A percentile compares a stretch with the other conserved stretches of the same genome.
phyloP scores from a whole-genome alignment of 2,888 invertebrate genomes.

The Osedax frankpressi region DNA sequence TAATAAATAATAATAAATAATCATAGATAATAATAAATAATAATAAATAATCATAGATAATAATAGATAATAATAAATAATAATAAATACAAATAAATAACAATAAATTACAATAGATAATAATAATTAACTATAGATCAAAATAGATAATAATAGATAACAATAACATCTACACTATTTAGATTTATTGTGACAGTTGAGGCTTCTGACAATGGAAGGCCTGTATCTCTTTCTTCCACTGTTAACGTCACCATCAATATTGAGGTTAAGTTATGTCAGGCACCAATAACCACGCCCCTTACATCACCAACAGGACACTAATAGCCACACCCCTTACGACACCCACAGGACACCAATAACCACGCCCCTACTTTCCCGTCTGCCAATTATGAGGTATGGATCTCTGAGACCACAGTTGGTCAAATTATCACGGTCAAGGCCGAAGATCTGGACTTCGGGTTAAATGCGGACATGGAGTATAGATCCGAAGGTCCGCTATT shows the following conservation, averaged over 20 bases:
- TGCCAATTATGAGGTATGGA: background rate
- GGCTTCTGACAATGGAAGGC: slow-evolving; percentile 27
- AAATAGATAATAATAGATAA: too few relatives aligned
- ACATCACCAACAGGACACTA: background rate
- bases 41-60: too few relatives aligned
- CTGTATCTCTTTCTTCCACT: slow-evolving; percentile 24
- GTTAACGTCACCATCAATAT: slow-evolving; percentile 24
- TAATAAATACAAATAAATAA: too few relatives aligned
- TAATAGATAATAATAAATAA: too few relatives aligned
- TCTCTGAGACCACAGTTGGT: slow-evolving; percentile 18
- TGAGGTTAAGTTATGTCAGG: slow-evolving; percentile 17
- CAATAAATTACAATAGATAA: too few relatives aligned
- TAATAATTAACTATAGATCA: too few relatives aligned
- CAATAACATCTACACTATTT: too few relatives aligned
- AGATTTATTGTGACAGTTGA: slow-evolving; percentile 27
- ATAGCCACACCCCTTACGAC: background rate
- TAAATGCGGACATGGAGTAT: slow-evolving; percentile 31
- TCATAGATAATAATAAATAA: too few relatives aligned
- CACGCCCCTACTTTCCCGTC: background rate
- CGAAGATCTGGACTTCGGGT: slow-evolving; percentile 29
- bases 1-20: too few relatives aligned
- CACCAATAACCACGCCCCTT: background rate
- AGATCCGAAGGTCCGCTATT: slow-evolving; percentile 21
- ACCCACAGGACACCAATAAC: slow-evolving; percentile 6
- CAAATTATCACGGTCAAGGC: slow-evolving; percentile 27